Base-by-base conservation (phyloP, 2,888 invertebrate genomes). In the Eristalinus aeneus region DNA sequence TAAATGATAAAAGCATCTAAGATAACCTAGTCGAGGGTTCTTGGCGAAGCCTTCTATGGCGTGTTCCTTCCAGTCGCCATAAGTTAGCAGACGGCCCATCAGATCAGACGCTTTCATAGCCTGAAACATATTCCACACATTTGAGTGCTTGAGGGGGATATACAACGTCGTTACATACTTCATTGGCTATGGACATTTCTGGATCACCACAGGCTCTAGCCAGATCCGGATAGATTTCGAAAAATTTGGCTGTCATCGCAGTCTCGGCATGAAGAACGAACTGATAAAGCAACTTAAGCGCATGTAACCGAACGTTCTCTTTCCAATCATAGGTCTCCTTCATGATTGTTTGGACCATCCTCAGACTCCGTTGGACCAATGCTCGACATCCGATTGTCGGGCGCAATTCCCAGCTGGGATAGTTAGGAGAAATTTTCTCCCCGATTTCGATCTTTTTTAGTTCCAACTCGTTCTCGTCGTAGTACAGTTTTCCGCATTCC, bases 331-430 rank as follows among this genome's bases (percentile, higher is more conserved):
- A 73, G 0, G 91, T 88, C 75, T 93, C 93, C 0, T 90, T 88
- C 32, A 92, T 89, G 36, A 93, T 90, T 5, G 91, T 76, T n/a
- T 89, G 88, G 2, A 92, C 76, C 2, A 93, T 79, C 6, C 90
- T 90, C 20, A 93, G 78, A 90, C 97, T 95, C 78, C 95, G 94
- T 90, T 96, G 95, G 0, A 97, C 96, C 65, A 98, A 92, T 1
- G 94, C 94, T 9, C 98, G 94, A 90, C 98, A 98, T 0, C 98
- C 98, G 22, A 98, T 93, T 89, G 96, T 97, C 0, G 98, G 98
- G n/a, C 98, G 94, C 79, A 93, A 93, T 11, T 96, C 92, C 88
- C 94, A 92, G 61, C 93, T 91, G 0, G 97, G 97, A 93, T 98
- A 98, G 91, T 97, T 96, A 3, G 93, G 90, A 0, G 95, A 95